Evolutionary conservation across 23 tunicate genomes (phyloP).

Genomic region (Phallusia fumigata): DNA sequence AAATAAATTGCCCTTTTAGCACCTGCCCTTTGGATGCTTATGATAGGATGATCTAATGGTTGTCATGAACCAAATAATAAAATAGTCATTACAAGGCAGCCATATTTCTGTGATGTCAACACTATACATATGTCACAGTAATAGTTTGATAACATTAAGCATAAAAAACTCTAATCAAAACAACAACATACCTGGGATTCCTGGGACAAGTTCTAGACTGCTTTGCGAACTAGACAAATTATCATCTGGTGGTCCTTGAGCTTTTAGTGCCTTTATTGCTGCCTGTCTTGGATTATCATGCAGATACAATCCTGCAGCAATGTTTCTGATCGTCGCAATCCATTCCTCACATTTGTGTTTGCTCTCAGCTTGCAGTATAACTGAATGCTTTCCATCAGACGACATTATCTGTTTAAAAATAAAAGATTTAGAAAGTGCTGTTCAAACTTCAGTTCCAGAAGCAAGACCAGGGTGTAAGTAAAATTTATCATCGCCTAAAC

Average conservation of each 20-base stretch:
- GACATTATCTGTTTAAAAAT: constrained; percentile 34
- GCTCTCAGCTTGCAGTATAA: constrained; percentile 78
- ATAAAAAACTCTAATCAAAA: constrained; percentile 33
- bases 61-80: too few species aligned
- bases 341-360: constrained; percentile 73
- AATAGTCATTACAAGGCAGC: too few species aligned
- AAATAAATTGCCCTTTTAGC: too few species aligned
- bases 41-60: too few species aligned
- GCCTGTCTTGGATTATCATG: constrained; percentile 67
- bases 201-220: background rate
- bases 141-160: too few species aligned
- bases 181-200: background rate
- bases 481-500: too few species aligned
- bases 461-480: too few species aligned
- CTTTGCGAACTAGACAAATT: background rate
- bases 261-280: constrained; percentile 30
- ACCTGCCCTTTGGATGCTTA: too few species aligned
- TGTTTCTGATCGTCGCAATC: constrained; percentile 65
- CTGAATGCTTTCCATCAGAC: constrained; percentile 44
- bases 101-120: too few species aligned
- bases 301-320: constrained; percentile 65
- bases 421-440: too few species aligned
- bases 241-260: background rate
- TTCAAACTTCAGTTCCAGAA: too few species aligned
- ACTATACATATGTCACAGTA: too few species aligned